Evolutionary conservation across 2,888 invertebrate species (phyloP), one percentile per base, ranked within the genome.

Genomic region (Pediacus dermestoides): DNA sequence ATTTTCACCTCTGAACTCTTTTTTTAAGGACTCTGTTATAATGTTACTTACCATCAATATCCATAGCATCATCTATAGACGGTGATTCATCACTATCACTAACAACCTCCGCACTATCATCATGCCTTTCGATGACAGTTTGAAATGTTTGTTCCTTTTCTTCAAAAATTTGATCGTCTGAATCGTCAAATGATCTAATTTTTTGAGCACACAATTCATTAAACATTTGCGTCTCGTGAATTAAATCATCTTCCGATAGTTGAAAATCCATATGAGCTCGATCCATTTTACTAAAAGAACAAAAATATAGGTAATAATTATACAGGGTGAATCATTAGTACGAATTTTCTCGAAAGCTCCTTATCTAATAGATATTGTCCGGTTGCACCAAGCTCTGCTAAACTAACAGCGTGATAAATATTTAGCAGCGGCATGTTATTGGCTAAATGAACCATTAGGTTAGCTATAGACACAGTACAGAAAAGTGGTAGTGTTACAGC

Each of bases 221-320:
- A 66, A 82, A 82, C 61, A 80, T 64, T 42, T 80, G 77, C 34
- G 75, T 71, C 37, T 67, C 66, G 36, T 68, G 66, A 34, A 71
- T 68, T 42, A 69, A 59, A 47, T 72, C 72, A 39, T 71, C 71
- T 50, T 74, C 74, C 35, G 68, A 68, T 34, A 74, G 54, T 48
- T 68, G 70, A 53, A 74, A 74, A 48, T 67, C 68, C 51, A 65
- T 61, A 21, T 58, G 60, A 11, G 63, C 57, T 31, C 63, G 52
- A 43, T 68, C 64, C 27, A 67, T 64, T 4, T 61, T 54, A 37
- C 65, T 66, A 18, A 34, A 48, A 42, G 4, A 37, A 30, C 9
- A 9, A 18, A 30, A 10, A 36, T 23, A 9, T 28, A 8, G 11
- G 18, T 21, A 25, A 42, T 37, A 4, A 30, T 16, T 4, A 11